phyloP scores from a whole-genome alignment of 2,113 vertebrate species.

The Epinephelus fuscoguttatus region DNA sequence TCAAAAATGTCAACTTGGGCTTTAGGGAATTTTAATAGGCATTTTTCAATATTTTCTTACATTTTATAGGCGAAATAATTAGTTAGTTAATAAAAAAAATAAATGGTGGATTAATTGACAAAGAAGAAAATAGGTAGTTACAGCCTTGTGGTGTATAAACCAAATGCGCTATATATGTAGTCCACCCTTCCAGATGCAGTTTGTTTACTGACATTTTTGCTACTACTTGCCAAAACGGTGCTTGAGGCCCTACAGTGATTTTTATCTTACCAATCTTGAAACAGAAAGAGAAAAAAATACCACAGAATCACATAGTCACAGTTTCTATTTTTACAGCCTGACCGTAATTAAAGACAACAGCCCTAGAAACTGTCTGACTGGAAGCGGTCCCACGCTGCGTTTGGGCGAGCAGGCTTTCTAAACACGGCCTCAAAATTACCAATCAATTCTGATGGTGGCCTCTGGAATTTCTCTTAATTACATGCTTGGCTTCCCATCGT shows the following conservation, averaged over 20 bases:
- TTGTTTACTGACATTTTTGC: conserved; percentile 26
- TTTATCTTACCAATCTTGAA: conserved; percentile 60
- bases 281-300: conserved; percentile 46
- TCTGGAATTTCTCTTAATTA: conserved; percentile 73
- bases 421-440: conserved; percentile 67
- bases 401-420: conserved; percentile 51
- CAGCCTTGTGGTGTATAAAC: not conserved
- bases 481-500: conserved; percentile 48
- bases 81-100: not conserved
- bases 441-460: conserved; percentile 64
- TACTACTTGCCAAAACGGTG: conserved; percentile 23
- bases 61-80: not conserved
- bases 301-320: conserved; percentile 68
- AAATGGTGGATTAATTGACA: not conserved
- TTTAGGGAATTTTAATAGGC: not conserved
- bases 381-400: conserved; percentile 61
- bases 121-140: not conserved
- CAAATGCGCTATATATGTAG: not conserved
- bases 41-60: not conserved
- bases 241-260: conserved; percentile 36
- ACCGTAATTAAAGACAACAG: conserved; percentile 79
- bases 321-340: conserved; percentile 70
- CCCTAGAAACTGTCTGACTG: conserved; percentile 54
- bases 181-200: conserved; percentile 31
- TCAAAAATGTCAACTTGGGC: not conserved